Evolutionary conservation across 2,113 vertebrate species (phyloP).

Genomic region (Phyllopteryx taeniolatus): DNA sequence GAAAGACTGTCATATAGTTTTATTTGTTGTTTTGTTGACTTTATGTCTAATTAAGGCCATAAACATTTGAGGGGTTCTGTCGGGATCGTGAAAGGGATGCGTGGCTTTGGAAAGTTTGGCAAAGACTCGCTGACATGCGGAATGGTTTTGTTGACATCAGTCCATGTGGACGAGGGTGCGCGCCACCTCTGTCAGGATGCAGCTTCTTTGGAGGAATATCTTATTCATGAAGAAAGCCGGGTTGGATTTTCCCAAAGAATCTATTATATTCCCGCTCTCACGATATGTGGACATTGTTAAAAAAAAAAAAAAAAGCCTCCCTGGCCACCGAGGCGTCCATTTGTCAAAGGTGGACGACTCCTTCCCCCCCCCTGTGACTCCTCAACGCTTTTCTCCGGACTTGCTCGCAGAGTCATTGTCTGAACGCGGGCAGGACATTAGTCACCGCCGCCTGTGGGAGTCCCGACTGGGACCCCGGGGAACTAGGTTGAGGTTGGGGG

Average conservation of each 20-base stretch:
- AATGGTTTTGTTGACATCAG: too few species aligned
- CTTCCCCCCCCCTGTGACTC: constrained; percentile 49
- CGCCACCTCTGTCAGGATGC: neutral
- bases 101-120: too few species aligned
- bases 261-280: constrained; percentile 63
- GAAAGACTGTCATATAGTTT: too few species aligned
- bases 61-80: too few species aligned
- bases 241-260: constrained; percentile 71
- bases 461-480: constrained; percentile 33
- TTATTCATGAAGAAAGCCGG: constrained; percentile 74
- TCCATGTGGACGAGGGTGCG: too few species aligned
- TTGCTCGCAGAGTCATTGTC: constrained; percentile 89
- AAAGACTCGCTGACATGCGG: too few species aligned
- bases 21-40: too few species aligned
- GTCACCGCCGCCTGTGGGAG: constrained; percentile 77
- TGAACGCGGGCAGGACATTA: constrained; percentile 87
- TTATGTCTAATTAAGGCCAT: too few species aligned
- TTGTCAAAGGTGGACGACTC: constrained; percentile 86
- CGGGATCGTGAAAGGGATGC: too few species aligned
- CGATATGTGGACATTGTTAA: constrained; percentile 63
- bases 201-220: constrained; percentile 71
- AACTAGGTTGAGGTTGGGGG: constrained; percentile 7
- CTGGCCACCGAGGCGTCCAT: constrained; percentile 84
- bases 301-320: constrained; percentile 71
- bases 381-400: constrained; percentile 61